Conservation (phyloP, 2,113 vertebrate genomes). For the Myiagra hebetior region DNA sequence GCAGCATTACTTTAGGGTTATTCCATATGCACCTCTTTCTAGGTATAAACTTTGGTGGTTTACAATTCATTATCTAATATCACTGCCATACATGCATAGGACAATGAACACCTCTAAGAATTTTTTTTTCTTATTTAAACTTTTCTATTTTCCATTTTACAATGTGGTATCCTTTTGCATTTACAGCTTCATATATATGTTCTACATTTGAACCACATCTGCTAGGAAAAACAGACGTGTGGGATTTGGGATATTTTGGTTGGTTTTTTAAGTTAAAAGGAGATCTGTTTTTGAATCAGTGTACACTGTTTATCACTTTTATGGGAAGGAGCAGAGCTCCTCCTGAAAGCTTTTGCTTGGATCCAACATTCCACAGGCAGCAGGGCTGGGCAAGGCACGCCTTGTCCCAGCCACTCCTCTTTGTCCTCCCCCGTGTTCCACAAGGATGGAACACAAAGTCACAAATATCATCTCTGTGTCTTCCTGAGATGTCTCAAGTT, state of each 20-base stretch:
- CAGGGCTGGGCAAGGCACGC: neutral
- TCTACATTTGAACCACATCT: neutral
- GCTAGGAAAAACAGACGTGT: neutral
- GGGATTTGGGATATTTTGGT: neutral
- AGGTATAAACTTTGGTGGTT: neutral
- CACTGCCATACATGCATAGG: accelerated
- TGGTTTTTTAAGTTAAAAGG: neutral
- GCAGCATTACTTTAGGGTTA: neutral
- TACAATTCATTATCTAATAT: neutral
- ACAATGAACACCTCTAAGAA: neutral
- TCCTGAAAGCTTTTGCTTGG: neutral
- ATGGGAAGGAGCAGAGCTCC: neutral
- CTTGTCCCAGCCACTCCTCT: neutral
- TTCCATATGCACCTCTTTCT: neutral
- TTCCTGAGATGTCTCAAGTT: neutral
- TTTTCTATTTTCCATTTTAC: neutral
- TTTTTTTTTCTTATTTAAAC: neutral
- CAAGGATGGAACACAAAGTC: neutral
- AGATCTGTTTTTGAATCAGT: neutral
- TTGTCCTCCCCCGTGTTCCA: neutral
- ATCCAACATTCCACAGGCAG: neutral
- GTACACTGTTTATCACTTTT: neutral
- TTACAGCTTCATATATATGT: neutral
- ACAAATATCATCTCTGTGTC: neutral
- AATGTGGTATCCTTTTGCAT: neutral